phyloP scores from a whole-genome alignment of 2,888 invertebrate species.

The Coleophora deauratella region DNA sequence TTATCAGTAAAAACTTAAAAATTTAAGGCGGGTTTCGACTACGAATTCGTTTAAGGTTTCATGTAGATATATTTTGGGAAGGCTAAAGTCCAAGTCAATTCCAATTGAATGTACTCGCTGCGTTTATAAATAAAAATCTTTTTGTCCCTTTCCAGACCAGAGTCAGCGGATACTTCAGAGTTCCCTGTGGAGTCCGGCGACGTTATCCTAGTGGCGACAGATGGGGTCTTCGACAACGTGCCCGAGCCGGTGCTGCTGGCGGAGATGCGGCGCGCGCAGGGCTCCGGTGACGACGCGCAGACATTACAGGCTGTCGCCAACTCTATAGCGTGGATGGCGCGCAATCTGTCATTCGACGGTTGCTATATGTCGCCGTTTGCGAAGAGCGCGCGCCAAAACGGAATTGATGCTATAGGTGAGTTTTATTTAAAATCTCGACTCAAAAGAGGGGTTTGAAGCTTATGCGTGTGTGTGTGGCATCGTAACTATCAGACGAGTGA shows the following conservation, averaged over 20 bases:
- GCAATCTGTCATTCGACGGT: slow-evolving; percentile 94
- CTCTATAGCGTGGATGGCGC: slow-evolving; percentile 95
- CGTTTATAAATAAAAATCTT: not conserved
- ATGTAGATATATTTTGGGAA: too few species aligned
- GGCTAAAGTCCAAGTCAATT: too few species aligned
- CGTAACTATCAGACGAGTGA: too few species aligned
- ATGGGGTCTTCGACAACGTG: slow-evolving; percentile 99
- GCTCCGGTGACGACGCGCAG: slow-evolving; percentile 73
- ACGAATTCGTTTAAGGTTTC: too few species aligned
- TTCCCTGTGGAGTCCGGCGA: slow-evolving; percentile 94
- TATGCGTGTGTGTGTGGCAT: too few species aligned
- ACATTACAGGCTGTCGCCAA: slow-evolving; percentile 93
- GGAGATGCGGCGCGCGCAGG: slow-evolving; percentile 81
- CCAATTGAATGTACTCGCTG: slow-evolving; percentile 6
- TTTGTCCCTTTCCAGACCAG: slow-evolving; percentile 77
- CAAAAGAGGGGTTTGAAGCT: too few species aligned
- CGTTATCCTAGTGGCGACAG: slow-evolving; percentile 95
- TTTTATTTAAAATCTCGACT: slow-evolving; percentile 1
- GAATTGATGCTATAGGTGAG: slow-evolving; percentile 91
- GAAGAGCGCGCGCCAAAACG: slow-evolving; percentile 92
- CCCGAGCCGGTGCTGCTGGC: slow-evolving; percentile 92
- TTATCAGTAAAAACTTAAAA: too few species aligned
- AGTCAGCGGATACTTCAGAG: slow-evolving; percentile 91
- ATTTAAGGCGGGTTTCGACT: too few species aligned
- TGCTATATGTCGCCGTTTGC: slow-evolving; percentile 98